Evolutionary conservation across 2,113 vertebrate genomes (phyloP), one percentile per base, ranked within the genome.

Genomic region (Scophthalmus maximus): DNA sequence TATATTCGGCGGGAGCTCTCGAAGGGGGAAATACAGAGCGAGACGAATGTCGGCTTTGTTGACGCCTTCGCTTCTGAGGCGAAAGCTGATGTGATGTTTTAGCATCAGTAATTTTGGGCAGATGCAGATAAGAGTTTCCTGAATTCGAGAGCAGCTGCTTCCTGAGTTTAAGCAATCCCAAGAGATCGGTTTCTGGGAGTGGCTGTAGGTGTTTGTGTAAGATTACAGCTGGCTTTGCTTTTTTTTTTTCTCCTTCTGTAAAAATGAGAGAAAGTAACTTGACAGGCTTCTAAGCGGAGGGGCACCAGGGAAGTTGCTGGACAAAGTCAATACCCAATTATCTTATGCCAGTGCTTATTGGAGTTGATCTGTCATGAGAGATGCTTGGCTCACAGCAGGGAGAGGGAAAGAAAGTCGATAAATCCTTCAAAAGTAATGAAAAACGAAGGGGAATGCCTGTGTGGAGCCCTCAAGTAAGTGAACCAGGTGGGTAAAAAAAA

Each of bases 261-360:
- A 42, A 68, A 76, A 74, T 66, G 36, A 68, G 15, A 79, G 25
- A 67, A 56, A 70, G 56, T 49, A 34, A 20, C 29, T 63, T 65
- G 70, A 78, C 76, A 63, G 53, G 57, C 68, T 79, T 73, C 26
- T 17, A 11, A 69, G 68, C 59, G 29, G 51, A 81, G 25, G 20
- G 32, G 38, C 6, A 38, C 3, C 40, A 2, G 50, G 47, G 57
- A 82, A 51, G 64, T 68, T 67, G 26, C 42, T 25, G 26, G 56
- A 81, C 71, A 38, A 17, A 76, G 86, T 88, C 79, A 52, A 86
- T 88, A 87, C 27, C 62, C 70, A 87, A 85, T 91, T 88, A 82
- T 75, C 68, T 71, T 61, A 72, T 65, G 70, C 44, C 46, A 20
- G 50, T 26, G 40, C 67, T 67, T 71, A 71, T 61, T 73, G 62